Evolutionary conservation across 1,140 invertebrate genomes (phyloP), one percentile per base, ranked within the genome.

Genomic region (Trachymyrmex septentrionalis): DNA sequence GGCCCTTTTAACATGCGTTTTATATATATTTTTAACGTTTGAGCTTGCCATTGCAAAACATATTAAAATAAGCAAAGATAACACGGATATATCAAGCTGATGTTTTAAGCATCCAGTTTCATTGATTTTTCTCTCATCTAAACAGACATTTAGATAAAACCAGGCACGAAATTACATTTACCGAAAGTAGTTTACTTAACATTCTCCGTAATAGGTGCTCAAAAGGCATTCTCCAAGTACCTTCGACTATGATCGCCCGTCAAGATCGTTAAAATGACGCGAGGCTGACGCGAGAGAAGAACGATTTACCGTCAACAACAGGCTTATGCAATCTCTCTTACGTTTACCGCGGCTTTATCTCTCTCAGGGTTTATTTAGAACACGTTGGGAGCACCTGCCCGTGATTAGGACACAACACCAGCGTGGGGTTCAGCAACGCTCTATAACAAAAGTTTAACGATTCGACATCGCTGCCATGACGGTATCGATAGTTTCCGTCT

Each of bases 221-320:
- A 44, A 44, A 59, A 73, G 53, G 34, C 55, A 21, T 21, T 84
- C 55, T 55, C n/a, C 53, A 48, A 63, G 30, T 59, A 53, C 24
- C 69, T 73, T 82, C 53, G 67, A 48, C 67, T 61, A 82, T 73
- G 69, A 84, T 84, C 69, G 55, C 24, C 24, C 19, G 38, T 84
- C 80, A 84, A 84, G 69, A 84, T 73, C 69, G 69, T 84, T 73
- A 73, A 73, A 84, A 38, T 55, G 38, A 73, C 53, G 80, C 34
- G 19, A 3, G 38, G 38, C 55, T 61, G 55, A 73, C 34, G 55
- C 67, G 53, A 84, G 67, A 73, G 67, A 63, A 50, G 38, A 73
- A 82, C 53, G 64, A 84, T 73, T 84, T 84, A 84, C 38, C 38
- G 67, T 53, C 67, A 61, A 84, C 80, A 73, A 72, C 24, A 48